Base-by-base conservation (phyloP, 2,797 vertebrate genomes). In the Huso huso region DNA sequence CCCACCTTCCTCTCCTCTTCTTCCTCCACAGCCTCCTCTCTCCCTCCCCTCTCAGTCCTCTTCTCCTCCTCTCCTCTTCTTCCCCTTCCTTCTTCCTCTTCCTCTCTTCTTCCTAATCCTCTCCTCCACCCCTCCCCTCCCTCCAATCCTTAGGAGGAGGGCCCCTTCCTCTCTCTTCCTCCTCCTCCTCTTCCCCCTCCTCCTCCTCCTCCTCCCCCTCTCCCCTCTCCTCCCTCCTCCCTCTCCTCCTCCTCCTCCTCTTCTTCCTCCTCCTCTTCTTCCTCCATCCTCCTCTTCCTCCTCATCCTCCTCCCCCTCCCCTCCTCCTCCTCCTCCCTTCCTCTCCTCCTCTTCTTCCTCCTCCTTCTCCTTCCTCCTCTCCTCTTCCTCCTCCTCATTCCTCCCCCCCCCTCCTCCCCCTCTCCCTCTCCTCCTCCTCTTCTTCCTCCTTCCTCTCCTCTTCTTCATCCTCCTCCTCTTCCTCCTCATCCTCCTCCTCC, bases 401-500 rank as follows among this genome's bases (percentile, higher is more conserved):
- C 65, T 64, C 69, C 65, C 64, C 48, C 65, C 71, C 67, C 70
- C 80, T 75, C 71, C 67, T 58, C 2, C 6, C 9, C 48, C 2
- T 76, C 18, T 6, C 57, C 7, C 7, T 12, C 75, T 68, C 76
- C 70, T 66, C 75, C 78, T 75, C 71, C 67, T 62, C 58, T 23
- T 1, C 23, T 37, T 7, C 49, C 6, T 18, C 4, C 62, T 55
- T 51, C 57, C n/a, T n/a, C n/a, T n/a, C n/a, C n/a, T n/a, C n/a
- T n/a, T n/a, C n/a, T n/a, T n/a, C n/a, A n/a, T n/a, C n/a, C n/a
- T n/a, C n/a, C n/a, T n/a, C 61, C 68, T 70, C 65, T 80, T 72
- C 69, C 74, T 82, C 76, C 76, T 79, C 77, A 79, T 80, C 78
- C 82, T 18, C 37, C 10, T 10, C 58, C 48, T 72, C 69, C 66